Percentiles rank a stretch among this genome's conserved stretches.
phyloP scores from a whole-genome alignment of 2,888 invertebrate genomes.

The Siphonodentalium dalli region DNA sequence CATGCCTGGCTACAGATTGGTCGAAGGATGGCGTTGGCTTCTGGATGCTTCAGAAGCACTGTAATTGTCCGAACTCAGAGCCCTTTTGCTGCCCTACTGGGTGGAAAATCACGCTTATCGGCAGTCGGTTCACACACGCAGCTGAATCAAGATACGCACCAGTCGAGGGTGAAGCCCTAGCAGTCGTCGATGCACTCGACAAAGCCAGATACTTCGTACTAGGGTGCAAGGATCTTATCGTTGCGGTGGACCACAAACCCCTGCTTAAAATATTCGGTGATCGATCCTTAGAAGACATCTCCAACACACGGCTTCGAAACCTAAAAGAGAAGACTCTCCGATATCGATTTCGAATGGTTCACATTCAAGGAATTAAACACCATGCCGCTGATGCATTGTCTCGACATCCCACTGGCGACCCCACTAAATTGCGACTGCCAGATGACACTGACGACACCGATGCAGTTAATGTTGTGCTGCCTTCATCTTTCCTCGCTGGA shows the following conservation, averaged over 20 bases:
- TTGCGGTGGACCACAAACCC: slow-evolving; percentile 21
- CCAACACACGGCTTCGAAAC: neutral
- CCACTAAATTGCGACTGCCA: too few relatives aligned
- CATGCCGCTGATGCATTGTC: too few relatives aligned
- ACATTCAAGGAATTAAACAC: too few relatives aligned
- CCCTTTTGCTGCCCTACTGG: slow-evolving; percentile 30
- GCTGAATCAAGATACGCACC: slow-evolving; percentile 27
- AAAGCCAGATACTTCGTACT: slow-evolving; percentile 13
- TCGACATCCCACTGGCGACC: too few relatives aligned
- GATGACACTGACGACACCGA: too few relatives aligned
- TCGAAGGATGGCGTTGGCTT: slow-evolving; percentile 34
- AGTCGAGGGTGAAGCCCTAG: slow-evolving; percentile 28
- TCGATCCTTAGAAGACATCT: neutral
- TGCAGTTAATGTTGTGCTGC: too few relatives aligned
- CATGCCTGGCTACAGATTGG: slow-evolving; percentile 31
- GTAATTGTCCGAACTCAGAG: slow-evolving; percentile 17
- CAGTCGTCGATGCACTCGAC: slow-evolving; percentile 23
- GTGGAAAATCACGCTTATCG: slow-evolving; percentile 30
- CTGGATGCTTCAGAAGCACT: slow-evolving; percentile 29
- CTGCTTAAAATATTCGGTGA: neutral
- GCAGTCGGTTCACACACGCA: slow-evolving; percentile 30
- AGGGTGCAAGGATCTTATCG: slow-evolving; percentile 1
- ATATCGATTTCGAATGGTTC: too few relatives aligned
- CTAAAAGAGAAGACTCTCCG: neutral
- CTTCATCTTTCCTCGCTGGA: too few relatives aligned